Evolutionary conservation across 2,113 vertebrate species (phyloP), one percentile per base, ranked within the genome.

Genomic region (Heloderma charlesbogerti): DNA sequence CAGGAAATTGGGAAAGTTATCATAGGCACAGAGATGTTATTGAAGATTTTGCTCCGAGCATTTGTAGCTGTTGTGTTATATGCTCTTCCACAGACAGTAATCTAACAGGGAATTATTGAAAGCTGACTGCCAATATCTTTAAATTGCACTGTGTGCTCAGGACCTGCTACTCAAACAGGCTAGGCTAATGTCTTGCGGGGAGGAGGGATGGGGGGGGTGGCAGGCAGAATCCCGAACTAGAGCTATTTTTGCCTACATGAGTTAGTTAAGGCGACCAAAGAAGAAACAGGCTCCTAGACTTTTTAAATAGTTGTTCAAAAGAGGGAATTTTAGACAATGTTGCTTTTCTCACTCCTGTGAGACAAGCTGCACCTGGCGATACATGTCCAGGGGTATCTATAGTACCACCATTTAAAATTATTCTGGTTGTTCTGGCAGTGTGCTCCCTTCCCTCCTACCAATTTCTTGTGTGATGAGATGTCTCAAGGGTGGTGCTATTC

Each of bases 1-100:
- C 96, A 97, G 97, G 96, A 98, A 97, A 98, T 98, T 98, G 97
- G 97, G 97, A 97, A 97, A 97, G 97, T 97, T 97, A 97, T 97
- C 97, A 96, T 96, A 97, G 97, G 97, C 88, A 89, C 91, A 95
- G 96, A 96, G 96, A 97, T 94, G 97, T 98, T 97, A 97, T 97
- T 97, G 97, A 97, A 95, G 96, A 96, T 96, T 95, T 97, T 94
- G 97, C 97, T 97, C 94, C 95, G 93, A 97, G 98, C 97, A 93
- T 97, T 97, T 97, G 97, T 97, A 97, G 95, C 96, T 89, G 95
- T 96, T 96, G 96, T 97, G 96, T 97, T 97, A 97, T 98, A 95
- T 96, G 90, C 96, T 97, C 95, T 96, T 96, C 94, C 80, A 86
- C 92, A 92, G 96, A 95, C 84, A 94, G 97, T 96, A 97, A 96